These are phyloP conservation scores for Notiomystis cincta DNA, from an alignment of 2,113 vertebrate genomes.

Conservation along the genomic window DNA sequence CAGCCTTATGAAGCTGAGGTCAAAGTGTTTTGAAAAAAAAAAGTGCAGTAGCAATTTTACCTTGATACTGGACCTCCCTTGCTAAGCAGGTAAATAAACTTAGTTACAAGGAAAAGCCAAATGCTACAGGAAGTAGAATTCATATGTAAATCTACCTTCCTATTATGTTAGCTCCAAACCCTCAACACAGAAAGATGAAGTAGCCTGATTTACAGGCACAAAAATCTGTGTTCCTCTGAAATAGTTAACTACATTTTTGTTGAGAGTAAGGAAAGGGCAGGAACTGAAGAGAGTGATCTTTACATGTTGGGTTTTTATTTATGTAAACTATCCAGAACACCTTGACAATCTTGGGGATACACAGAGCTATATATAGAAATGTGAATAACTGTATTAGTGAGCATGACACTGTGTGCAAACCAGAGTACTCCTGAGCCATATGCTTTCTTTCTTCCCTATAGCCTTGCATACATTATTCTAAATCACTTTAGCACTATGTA, in stretches of 20 bases:
- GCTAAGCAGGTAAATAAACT: neutral
- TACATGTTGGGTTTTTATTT: neutral
- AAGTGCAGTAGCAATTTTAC: neutral
- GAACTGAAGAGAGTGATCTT: neutral
- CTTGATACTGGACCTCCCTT: neutral
- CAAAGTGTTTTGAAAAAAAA: neutral
- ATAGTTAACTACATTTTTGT: neutral
- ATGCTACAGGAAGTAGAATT: neutral
- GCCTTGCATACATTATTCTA: neutral
- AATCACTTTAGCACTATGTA: neutral
- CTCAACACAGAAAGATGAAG: neutral
- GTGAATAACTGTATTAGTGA: neutral
- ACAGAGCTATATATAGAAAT: slow-evolving; percentile 29
- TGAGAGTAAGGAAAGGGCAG: neutral
- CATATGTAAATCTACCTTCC: neutral
- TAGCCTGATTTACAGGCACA: neutral
- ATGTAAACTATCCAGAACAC: neutral
- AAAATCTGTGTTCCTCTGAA: neutral
- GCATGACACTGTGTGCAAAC: neutral
- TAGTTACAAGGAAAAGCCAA: neutral
- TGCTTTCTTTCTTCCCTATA: neutral
- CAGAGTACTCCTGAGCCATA: neutral
- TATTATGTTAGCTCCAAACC: neutral
- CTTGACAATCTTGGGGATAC: neutral
- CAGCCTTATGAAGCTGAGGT: neutral